phyloP scores from a whole-genome alignment of 2,113 vertebrate genomes.

The Neolamprologus devosi region DNA sequence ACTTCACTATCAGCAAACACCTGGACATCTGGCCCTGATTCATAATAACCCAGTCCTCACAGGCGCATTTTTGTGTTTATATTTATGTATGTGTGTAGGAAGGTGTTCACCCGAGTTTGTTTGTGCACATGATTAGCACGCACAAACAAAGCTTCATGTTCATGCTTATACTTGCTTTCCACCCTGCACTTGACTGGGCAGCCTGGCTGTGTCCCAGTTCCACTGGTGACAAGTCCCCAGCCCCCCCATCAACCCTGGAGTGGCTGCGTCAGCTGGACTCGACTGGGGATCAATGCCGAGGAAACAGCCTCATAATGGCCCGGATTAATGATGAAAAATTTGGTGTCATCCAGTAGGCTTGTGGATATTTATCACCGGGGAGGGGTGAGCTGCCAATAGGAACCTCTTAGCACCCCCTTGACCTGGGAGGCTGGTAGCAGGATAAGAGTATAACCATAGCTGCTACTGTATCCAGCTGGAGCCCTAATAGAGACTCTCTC shows the following conservation, averaged over 20 bases:
- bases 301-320: conserved; percentile 85
- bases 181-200: conserved; percentile 16
- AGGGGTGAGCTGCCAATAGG: conserved; percentile 69
- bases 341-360: conserved; percentile 79
- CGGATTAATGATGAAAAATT: conserved; percentile 99
- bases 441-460: conserved; percentile 51
- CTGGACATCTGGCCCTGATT: conserved; percentile 27
- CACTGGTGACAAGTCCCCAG: conserved; percentile 47
- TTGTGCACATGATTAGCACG: conserved; percentile 3
- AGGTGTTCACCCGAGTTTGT: neutral
- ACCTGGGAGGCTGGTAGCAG: conserved; percentile 55
- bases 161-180: conserved; percentile 6
- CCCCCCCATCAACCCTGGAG: conserved; percentile 71
- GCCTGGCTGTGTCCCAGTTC: conserved; percentile 27
- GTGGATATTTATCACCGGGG: conserved; percentile 87
- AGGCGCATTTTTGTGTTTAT: conserved; percentile 2
- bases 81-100: neutral
- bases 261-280: conserved; percentile 78
- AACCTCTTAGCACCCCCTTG: conserved; percentile 65
- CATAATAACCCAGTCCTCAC: neutral
- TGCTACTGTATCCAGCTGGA: conserved; percentile 48
- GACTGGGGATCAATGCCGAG: conserved; percentile 84
- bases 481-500: conserved; percentile 49
- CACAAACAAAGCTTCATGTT: conserved; percentile 22
- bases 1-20: conserved; percentile 40